Conservation (phyloP, 2,797 vertebrate genomes). For the Forpus xanthops region DNA sequence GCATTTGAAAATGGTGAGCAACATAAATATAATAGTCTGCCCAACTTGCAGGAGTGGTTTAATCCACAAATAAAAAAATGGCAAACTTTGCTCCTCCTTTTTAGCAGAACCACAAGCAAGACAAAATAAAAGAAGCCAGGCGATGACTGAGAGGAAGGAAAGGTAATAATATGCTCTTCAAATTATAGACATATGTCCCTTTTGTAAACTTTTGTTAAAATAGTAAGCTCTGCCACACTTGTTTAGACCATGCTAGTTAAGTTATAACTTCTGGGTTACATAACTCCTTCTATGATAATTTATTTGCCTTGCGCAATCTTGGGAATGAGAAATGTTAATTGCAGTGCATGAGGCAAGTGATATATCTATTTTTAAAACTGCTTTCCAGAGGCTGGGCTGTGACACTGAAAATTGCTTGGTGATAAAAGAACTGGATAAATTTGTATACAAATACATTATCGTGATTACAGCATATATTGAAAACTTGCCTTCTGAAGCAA, state of each 20-base stretch:
- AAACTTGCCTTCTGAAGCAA: not conserved
- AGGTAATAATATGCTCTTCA: not conserved
- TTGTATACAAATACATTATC: not conserved
- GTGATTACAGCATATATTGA: not conserved
- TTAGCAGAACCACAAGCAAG: not conserved
- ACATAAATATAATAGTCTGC: not conserved
- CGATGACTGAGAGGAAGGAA: not conserved
- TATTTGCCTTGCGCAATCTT: not conserved
- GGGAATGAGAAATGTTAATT: conserved; percentile 6
- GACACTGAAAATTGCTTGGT: not conserved
- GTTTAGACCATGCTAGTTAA: not conserved
- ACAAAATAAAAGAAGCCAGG: not conserved
- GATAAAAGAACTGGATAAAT: not conserved
- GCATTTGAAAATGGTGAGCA: not conserved
- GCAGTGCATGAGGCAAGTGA: not conserved
- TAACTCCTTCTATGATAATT: not conserved
- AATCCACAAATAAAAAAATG: not conserved
- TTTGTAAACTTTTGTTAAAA: not conserved
- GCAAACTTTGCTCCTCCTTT: not conserved
- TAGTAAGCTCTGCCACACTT: not conserved
- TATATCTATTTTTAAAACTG: not conserved
- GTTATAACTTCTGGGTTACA: not conserved
- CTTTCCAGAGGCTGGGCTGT: not conserved
- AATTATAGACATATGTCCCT: not conserved
- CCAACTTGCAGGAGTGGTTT: not conserved